phyloP scores from a whole-genome alignment of 2,113 vertebrate genomes.

The Ovis aries region DNA sequence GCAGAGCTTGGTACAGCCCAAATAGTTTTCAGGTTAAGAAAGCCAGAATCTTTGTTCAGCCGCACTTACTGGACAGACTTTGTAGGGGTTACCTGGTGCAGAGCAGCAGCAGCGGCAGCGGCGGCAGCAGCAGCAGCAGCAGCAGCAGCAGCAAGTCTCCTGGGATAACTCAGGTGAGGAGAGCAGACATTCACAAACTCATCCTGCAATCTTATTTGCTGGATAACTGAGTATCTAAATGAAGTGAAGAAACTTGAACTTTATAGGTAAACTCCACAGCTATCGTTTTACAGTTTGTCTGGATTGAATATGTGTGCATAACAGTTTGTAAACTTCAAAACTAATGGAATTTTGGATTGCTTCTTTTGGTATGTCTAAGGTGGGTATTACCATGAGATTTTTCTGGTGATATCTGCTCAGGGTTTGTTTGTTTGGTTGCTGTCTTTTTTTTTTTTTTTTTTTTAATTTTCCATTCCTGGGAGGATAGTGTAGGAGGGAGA shows the following conservation, averaged over 20 bases:
- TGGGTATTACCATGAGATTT: background rate
- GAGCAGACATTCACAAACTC: background rate
- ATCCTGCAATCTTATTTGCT: background rate
- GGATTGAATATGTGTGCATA: background rate
- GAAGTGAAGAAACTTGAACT: background rate
- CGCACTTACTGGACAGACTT: conserved; percentile 51
- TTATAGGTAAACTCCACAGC: background rate
- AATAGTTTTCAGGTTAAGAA: conserved; percentile 77
- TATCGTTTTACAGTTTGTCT: background rate
- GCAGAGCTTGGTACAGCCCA: conserved; percentile 74
- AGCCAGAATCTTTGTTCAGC: conserved; percentile 63
- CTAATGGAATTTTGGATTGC: background rate
- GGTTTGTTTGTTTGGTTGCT: background rate
- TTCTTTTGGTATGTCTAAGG: background rate
- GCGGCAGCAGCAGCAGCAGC: background rate
- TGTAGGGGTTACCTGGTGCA: conserved; percentile 57
- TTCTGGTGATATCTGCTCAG: background rate
- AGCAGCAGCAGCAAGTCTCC: background rate
- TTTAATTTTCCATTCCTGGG: background rate
- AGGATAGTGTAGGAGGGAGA: background rate
- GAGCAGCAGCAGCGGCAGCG: background rate
- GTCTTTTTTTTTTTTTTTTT: too few species aligned
- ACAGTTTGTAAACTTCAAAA: conserved; percentile 16
- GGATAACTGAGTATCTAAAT: background rate
- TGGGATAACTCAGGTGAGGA: conserved; percentile 75